phyloP scores from a whole-genome alignment of 2,888 invertebrate genomes.

The Erebia ligea region DNA sequence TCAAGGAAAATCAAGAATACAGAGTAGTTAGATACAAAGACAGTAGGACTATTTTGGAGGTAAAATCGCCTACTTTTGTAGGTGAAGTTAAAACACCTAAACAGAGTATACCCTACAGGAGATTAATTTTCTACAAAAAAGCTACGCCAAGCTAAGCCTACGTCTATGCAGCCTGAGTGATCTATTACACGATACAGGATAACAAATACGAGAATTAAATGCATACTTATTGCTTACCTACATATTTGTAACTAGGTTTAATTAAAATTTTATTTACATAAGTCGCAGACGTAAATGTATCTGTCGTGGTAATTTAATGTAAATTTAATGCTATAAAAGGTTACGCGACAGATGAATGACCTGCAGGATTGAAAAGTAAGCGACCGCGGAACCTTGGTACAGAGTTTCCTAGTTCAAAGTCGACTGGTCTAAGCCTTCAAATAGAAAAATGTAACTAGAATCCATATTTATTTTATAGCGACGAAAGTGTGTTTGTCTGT shows the following conservation, averaged over 20 bases:
- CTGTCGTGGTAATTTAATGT: not conserved
- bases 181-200: not conserved
- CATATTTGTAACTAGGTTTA: not conserved
- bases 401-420: constrained; percentile 42
- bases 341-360: constrained; percentile 35
- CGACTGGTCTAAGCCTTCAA: constrained; percentile 29
- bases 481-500: not conserved
- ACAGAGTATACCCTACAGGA: too few relatives aligned
- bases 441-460: constrained; percentile 18
- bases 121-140: too few relatives aligned
- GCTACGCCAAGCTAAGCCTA: too few relatives aligned
- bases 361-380: constrained; percentile 34
- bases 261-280: not conserved
- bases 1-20: not conserved
- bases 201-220: not conserved
- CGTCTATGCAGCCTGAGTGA: too few relatives aligned
- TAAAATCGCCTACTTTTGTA: too few relatives aligned
- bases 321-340: constrained; percentile 11
- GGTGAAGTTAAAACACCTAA: too few relatives aligned
- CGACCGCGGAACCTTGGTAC: constrained; percentile 35
- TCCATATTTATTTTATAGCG: not conserved
- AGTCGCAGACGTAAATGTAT: not conserved
- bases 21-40: too few relatives aligned
- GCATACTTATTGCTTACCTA: not conserved
- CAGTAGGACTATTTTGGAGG: too few relatives aligned